Evolutionary conservation across 2,888 invertebrate species (phyloP).

Genomic region (Cheiracanthium punctorium): DNA sequence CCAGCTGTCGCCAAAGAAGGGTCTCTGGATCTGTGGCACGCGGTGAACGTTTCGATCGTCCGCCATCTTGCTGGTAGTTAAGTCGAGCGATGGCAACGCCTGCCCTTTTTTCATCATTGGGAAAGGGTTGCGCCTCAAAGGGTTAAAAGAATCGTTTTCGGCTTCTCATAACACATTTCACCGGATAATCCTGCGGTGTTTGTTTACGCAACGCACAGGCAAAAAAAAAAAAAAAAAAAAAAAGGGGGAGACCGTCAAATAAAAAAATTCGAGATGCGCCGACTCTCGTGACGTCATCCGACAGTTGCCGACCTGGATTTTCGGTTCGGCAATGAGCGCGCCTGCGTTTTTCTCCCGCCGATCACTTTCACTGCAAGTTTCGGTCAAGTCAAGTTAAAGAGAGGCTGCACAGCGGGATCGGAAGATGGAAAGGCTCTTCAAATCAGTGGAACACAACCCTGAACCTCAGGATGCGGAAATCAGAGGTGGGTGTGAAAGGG

Average conservation of each 20-base stretch:
- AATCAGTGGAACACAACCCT: background rate
- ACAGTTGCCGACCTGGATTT: constrained; percentile 2
- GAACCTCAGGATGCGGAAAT: background rate
- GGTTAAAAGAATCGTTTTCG: too few relatives aligned
- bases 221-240: background rate
- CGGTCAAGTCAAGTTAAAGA: background rate
- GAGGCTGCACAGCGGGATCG: too few relatives aligned
- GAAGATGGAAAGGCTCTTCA: background rate
- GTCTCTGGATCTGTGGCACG: too few relatives aligned
- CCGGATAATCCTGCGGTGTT: too few relatives aligned
- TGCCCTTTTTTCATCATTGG: too few relatives aligned
- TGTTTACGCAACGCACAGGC: too few relatives aligned
- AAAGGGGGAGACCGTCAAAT: background rate
- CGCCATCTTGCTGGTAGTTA: too few relatives aligned
- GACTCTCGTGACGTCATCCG: background rate
- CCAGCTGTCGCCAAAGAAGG: too few relatives aligned
- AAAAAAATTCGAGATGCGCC: background rate
- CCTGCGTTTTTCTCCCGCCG: background rate
- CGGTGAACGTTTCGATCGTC: too few relatives aligned
- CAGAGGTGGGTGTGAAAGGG: background rate
- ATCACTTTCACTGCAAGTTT: background rate
- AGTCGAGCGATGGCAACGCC: too few relatives aligned
- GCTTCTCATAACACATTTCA: too few relatives aligned
- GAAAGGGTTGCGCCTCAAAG: too few relatives aligned
- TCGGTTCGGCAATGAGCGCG: background rate